Evolutionary conservation across 2,888 invertebrate species (phyloP), one percentile per base, ranked within the genome.

Genomic region (Tipula vernalis): DNA sequence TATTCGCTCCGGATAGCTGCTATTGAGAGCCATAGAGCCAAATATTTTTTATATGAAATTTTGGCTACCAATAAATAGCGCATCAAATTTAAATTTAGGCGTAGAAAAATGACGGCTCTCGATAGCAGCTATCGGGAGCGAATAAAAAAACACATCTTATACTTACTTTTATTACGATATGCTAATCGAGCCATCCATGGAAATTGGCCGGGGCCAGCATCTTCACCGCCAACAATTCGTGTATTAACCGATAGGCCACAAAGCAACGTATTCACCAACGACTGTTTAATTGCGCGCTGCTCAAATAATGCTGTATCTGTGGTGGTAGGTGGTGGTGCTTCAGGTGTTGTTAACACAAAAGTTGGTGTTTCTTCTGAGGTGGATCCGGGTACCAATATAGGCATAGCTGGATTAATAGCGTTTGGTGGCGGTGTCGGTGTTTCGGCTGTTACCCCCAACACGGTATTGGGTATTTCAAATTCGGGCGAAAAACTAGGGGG

Each of bases 181-280:
- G 91, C 92, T n/a, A 92, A 89, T 10, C 92, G 90, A 0, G 92
- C 92, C 92, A 94, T 93, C 94, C 94, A 94, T 0, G 94, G 94
- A 89, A 93, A 94, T 88, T 94, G 93, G 36, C 92, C 93, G 0
- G 93, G 89, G 0, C 90, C 90, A 0, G 93, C 92, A 57, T 90
- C 89, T 85, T 91, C 90, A 0, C 94, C 93, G 0, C 93, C 93
- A 18, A 92, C 88, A 36, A 94, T 92, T 86, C 92, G 91, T 8
- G 89, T 89, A 87, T 88, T 89, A 13, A 91, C 86, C 10, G 90
- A 90, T 8, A 90, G 87, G 4, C 92, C 91, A 87, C 91, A 92
- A 71, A 88, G 88, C 3, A 88, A 87, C 0, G 88, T 47, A 87
- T 90, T 90, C 0, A 89, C 87, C 5, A 88, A 51, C 0, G 18